Percentiles rank a stretch among this genome's conserved stretches.
Evolutionary conservation across 1,140 invertebrate species (phyloP).

Genomic region (Papilio aristodemus): DNA sequence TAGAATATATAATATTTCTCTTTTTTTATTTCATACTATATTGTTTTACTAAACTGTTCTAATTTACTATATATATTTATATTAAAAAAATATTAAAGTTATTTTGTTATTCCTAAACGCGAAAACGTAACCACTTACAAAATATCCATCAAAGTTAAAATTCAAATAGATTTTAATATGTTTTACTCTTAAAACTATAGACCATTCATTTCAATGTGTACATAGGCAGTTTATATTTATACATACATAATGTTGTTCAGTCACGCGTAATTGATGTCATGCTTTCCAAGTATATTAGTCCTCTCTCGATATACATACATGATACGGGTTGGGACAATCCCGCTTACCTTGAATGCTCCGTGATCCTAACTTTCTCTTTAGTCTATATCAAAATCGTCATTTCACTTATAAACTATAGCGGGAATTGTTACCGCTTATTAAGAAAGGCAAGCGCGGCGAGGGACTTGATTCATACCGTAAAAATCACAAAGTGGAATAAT

Average conservation of each 20-base stretch:
- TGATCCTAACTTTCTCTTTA: conserved; percentile 32
- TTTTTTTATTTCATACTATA: too few relatives aligned
- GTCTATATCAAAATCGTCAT: conserved; percentile 26
- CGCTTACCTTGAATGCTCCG: conserved; percentile 22
- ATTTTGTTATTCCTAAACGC: too few relatives aligned
- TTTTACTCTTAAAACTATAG: too few relatives aligned
- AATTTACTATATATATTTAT: too few relatives aligned
- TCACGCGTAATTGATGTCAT: conserved; percentile 28
- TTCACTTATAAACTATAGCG: conserved; percentile 21
- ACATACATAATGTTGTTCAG: conserved; percentile 3
- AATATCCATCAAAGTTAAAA: too few relatives aligned
- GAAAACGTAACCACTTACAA: too few relatives aligned
- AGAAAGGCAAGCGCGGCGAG: neutral
- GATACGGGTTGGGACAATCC: conserved; percentile 21
- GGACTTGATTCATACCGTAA: neutral
- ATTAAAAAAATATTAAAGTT: too few relatives aligned
- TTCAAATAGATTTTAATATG: too few relatives aligned
- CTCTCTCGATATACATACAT: conserved; percentile 24
- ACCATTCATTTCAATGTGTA: neutral
- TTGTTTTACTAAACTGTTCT: too few relatives aligned
- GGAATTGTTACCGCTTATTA: conserved; percentile 4
- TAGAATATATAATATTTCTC: too few relatives aligned
- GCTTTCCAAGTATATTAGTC: conserved; percentile 27
- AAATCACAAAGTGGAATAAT: conserved; percentile 26
- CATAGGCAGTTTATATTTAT: neutral